Percentiles rank a stretch among this genome's conserved stretches.
Evolutionary conservation across 2,888 invertebrate genomes (phyloP).

Genomic region (Stramonita haemastoma): DNA sequence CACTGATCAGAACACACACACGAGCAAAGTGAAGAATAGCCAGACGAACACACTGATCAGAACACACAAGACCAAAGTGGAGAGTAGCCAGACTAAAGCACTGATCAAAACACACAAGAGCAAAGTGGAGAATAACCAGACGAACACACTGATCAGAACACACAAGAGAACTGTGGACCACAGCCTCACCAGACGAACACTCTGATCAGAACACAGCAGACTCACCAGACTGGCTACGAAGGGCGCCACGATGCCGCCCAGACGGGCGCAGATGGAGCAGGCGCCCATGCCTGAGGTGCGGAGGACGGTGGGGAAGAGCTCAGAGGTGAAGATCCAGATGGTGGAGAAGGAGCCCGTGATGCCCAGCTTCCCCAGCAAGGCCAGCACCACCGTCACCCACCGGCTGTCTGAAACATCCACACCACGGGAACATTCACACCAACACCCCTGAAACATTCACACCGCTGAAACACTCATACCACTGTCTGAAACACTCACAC

Average conservation of each 20-base stretch:
- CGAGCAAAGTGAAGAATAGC: too few relatives aligned
- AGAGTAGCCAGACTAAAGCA: too few relatives aligned
- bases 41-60: too few relatives aligned
- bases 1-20: too few relatives aligned
- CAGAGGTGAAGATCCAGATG: conserved; percentile 59
- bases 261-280: conserved; percentile 57
- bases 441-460: not conserved
- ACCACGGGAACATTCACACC: not conserved
- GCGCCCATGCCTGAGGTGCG: conserved; percentile 60
- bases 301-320: conserved; percentile 62
- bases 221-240: conserved; percentile 58
- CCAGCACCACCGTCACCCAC: conserved; percentile 56
- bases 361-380: conserved; percentile 62
- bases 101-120: too few relatives aligned
- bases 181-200: too few relatives aligned
- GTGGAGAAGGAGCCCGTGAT: conserved; percentile 59
- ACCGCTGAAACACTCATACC: not conserved
- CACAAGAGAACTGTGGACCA: too few relatives aligned
- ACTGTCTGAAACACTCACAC: not conserved
- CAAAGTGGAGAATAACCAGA: too few relatives aligned
- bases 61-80: too few relatives aligned
- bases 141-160: too few relatives aligned
- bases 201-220: too few relatives aligned
- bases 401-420: conserved; percentile 52
- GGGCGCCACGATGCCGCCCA: conserved; percentile 62